Evolutionary conservation across 2,113 vertebrate species (phyloP).

Genomic region (Diadophis punctatus): DNA sequence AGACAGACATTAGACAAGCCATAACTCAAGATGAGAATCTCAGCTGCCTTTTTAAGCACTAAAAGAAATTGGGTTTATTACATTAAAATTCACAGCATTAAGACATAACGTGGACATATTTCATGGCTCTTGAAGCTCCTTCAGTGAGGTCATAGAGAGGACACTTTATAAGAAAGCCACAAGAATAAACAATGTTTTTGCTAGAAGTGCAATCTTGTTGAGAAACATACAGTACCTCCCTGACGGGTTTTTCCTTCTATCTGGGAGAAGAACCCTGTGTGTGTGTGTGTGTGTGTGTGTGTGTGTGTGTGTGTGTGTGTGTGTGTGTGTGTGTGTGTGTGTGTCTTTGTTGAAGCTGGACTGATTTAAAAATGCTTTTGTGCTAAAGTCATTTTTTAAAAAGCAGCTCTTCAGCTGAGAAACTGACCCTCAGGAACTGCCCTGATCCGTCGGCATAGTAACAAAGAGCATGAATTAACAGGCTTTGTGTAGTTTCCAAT

Average conservation of each 20-base stretch:
- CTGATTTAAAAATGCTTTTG: slow-evolving; percentile 11
- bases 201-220: fast-evolving
- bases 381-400: slow-evolving; percentile 17
- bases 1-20: not conserved
- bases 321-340: not conserved
- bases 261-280: too few relatives aligned
- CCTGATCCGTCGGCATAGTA: slow-evolving; percentile 10
- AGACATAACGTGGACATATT: not conserved
- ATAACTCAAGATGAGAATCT: not conserved
- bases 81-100: not conserved
- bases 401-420: not conserved
- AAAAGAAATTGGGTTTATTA: slow-evolving; percentile 10
- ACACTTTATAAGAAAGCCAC: not conserved
- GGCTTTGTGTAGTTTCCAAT: slow-evolving; percentile 24
- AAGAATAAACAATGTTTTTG: slow-evolving; percentile 1
- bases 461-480: slow-evolving; percentile 30
- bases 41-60: not conserved
- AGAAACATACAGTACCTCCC: not conserved
- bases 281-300: not conserved
- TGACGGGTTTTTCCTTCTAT: not conserved
- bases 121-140: not conserved
- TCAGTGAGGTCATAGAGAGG: not conserved
- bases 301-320: too few relatives aligned
- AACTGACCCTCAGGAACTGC: slow-evolving; percentile 5
- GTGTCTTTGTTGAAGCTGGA: not conserved